Evolutionary conservation across 2,888 invertebrate genomes (phyloP).

Genomic region (Liodrosophila aerea): DNA sequence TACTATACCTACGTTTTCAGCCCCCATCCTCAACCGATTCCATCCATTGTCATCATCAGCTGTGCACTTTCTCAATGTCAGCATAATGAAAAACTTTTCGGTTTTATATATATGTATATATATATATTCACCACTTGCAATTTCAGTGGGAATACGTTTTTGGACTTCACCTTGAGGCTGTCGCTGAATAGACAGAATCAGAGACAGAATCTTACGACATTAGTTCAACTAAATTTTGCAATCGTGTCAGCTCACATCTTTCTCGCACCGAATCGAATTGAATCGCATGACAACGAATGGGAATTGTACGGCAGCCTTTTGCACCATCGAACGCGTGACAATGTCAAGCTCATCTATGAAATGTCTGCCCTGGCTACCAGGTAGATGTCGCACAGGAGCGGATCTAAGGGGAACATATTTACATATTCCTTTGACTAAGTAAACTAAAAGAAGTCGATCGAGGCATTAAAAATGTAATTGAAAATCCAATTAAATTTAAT

Average conservation of each 20-base stretch:
- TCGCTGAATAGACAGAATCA: conserved; percentile 56
- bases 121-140: conserved; percentile 33
- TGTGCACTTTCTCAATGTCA: conserved; percentile 55
- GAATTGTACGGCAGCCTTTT: conserved; percentile 16
- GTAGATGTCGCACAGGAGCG: conserved; percentile 37
- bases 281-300: conserved; percentile 18
- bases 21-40: background rate
- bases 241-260: conserved; percentile 27
- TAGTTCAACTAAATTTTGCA: conserved; percentile 55
- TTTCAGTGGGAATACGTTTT: conserved; percentile 4
- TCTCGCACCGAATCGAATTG: conserved; percentile 22
- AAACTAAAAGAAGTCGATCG: no score
- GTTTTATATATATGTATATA: conserved; percentile 24
- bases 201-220: conserved; percentile 54
- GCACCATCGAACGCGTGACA: conserved; percentile 43
- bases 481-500: no score
- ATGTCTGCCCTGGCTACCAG: conserved; percentile 22
- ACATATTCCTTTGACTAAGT: no score
- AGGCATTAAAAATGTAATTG: no score
- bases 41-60: conserved; percentile 5
- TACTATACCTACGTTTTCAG: background rate
- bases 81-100: conserved; percentile 52
- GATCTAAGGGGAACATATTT: no score
- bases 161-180: conserved; percentile 38
- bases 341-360: conserved; percentile 55